A percentile compares a stretch with the other conserved stretches of the same genome.
These are phyloP conservation scores for Protaetia brevitarsis DNA, from an alignment of 1,140 invertebrate species.

Conservation along the genomic window DNA sequence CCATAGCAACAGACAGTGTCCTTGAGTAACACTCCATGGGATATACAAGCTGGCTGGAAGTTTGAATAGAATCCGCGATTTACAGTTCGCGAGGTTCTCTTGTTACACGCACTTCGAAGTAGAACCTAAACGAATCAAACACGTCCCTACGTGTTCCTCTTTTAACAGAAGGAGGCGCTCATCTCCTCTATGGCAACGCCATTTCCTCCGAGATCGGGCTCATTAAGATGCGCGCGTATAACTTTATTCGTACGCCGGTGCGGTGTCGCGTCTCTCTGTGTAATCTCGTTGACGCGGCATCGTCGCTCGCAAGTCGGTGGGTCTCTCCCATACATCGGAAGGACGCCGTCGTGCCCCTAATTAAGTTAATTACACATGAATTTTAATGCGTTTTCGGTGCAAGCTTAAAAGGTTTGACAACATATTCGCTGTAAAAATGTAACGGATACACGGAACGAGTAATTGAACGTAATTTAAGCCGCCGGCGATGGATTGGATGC, in stretches of 20 bases:
- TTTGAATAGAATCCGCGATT: too few relatives aligned
- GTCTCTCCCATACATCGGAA: neutral
- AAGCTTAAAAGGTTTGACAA: constrained; percentile 15
- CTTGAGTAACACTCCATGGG: too few relatives aligned
- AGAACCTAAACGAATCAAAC: too few relatives aligned
- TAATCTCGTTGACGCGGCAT: constrained; percentile 12
- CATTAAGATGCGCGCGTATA: neutral
- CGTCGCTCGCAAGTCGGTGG: neutral
- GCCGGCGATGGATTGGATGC: too few relatives aligned
- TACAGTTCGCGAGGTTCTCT: too few relatives aligned
- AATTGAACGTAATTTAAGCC: constrained; percentile 7
- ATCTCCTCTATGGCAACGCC: neutral
- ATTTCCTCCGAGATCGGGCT: neutral
- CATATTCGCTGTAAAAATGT: constrained; percentile 16
- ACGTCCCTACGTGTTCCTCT: too few relatives aligned
- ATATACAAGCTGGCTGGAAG: too few relatives aligned
- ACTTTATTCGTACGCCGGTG: too few relatives aligned
- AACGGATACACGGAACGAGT: neutral
- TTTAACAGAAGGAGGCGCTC: too few relatives aligned
- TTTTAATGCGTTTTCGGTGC: constrained; percentile 10
- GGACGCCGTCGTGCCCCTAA: neutral
- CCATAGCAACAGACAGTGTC: too few relatives aligned
- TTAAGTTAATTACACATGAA: constrained; percentile 17
- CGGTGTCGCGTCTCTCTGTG: neutral
- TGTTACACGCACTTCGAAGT: too few relatives aligned